These are phyloP conservation scores for Rhinolophus sinicus DNA, from an alignment of 2,113 vertebrate genomes.

Conservation along the genomic window DNA sequence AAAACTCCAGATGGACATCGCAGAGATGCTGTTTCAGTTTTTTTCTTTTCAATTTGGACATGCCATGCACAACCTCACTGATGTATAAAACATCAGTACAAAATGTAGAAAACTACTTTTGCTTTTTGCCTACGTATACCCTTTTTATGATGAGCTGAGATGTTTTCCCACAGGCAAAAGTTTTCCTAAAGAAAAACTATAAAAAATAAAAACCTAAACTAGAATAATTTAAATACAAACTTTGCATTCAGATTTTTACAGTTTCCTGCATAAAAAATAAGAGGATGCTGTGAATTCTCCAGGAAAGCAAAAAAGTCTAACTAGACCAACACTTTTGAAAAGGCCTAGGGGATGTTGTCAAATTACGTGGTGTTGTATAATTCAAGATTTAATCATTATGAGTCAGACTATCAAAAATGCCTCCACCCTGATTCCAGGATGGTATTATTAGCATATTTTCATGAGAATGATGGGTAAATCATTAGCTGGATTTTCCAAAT, in stretches of 20 bases:
- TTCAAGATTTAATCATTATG: constrained; percentile 11
- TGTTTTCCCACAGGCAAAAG: constrained; percentile 67
- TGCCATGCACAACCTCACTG: constrained; percentile 38
- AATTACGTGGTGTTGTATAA: neutral
- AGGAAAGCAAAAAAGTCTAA: neutral
- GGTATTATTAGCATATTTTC: neutral
- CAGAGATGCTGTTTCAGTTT: constrained; percentile 39
- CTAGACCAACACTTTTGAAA: constrained; percentile 4
- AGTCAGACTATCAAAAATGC: neutral
- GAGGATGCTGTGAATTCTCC: constrained; percentile 57
- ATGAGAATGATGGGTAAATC: neutral
- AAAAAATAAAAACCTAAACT: constrained; percentile 71
- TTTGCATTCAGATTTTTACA: constrained; percentile 74
- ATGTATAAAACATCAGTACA: constrained; percentile 75
- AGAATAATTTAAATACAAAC: constrained; percentile 70
- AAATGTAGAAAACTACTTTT: constrained; percentile 75
- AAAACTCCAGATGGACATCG: constrained; percentile 74
- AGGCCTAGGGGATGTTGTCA: neutral
- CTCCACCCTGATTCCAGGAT: neutral
- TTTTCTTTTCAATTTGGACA: constrained; percentile 51
- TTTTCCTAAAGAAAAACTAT: constrained; percentile 72
- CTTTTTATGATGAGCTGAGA: constrained; percentile 75
- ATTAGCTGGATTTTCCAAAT: neutral
- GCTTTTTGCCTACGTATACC: constrained; percentile 73
- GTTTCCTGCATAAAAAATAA: constrained; percentile 66